Percentiles rank a stretch among this genome's conserved stretches.
Evolutionary conservation across 2,888 invertebrate genomes (phyloP).

Genomic region (Mesochorus sp.): DNA sequence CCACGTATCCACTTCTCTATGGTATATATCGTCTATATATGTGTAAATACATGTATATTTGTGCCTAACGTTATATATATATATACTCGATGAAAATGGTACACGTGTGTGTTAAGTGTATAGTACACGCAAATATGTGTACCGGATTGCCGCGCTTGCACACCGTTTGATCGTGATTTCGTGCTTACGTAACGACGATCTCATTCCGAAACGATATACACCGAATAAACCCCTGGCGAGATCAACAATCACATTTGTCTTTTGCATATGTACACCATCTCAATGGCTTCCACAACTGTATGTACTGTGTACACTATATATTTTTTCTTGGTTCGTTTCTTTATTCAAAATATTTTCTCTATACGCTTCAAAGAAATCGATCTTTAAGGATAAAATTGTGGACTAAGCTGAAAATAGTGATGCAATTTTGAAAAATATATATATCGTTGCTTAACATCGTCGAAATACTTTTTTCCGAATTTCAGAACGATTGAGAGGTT

Average conservation of each 20-base stretch:
- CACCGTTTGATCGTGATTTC: slow-evolving; percentile 51
- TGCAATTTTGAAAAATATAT: no score
- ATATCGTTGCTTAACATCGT: no score
- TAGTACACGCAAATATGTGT: slow-evolving; percentile 44
- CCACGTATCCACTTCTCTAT: slow-evolving; percentile 23
- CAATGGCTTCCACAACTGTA: slow-evolving; percentile 14
- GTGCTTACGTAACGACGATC: slow-evolving; percentile 43
- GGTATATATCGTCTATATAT: neutral
- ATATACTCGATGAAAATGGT: neutral
- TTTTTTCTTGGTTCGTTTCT: neutral
- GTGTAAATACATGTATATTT: neutral
- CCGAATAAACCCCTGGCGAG: slow-evolving; percentile 13
- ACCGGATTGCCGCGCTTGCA: slow-evolving; percentile 35
- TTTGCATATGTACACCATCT: neutral
- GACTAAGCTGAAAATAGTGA: no score
- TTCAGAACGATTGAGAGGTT: no score
- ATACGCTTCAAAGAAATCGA: no score
- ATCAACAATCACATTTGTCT: slow-evolving; percentile 23
- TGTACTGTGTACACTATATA: neutral
- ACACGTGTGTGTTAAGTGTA: slow-evolving; percentile 18
- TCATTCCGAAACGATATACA: slow-evolving; percentile 22
- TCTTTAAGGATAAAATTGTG: no score
- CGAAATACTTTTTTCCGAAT: no score
- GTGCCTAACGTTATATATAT: neutral
- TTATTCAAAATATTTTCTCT: no score